A percentile compares a stretch with the other conserved stretches of the same genome.
Evolutionary conservation across 2,113 vertebrate species (phyloP).

Genomic region (Pedionomus torquatus): DNA sequence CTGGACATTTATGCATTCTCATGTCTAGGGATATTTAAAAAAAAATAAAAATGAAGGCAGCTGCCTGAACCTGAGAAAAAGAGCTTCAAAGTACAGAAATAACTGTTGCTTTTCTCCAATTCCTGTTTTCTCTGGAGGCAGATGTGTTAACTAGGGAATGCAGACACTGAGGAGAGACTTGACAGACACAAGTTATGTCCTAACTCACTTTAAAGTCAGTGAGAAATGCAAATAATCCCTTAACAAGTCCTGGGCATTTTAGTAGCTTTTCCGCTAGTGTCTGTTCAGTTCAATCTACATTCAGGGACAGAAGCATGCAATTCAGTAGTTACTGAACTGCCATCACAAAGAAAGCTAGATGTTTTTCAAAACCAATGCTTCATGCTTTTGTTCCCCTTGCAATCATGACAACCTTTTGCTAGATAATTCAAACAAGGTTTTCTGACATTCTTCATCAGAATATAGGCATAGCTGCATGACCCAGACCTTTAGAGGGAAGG

Average conservation of each 20-base stretch:
- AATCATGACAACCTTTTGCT: background rate
- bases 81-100: background rate
- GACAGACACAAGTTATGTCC: constrained; percentile 5
- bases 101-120: background rate
- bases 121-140: background rate
- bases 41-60: background rate
- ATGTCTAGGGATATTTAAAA: background rate
- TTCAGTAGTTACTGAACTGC: background rate
- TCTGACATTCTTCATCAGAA: background rate
- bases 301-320: background rate
- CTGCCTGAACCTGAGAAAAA: background rate
- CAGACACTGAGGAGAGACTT: background rate
- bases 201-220: background rate
- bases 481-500: background rate
- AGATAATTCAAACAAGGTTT: background rate
- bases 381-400: background rate
- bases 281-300: background rate
- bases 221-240: constrained; percentile 26
- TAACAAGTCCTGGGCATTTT: background rate
- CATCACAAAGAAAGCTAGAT: background rate
- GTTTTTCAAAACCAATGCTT: background rate
- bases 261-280: background rate
- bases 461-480: background rate
- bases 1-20: background rate
- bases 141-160: background rate